Percentiles rank a stretch among this genome's conserved stretches.
Evolutionary conservation across 2,888 invertebrate species (phyloP).

Genomic region (Campoplex capitator): DNA sequence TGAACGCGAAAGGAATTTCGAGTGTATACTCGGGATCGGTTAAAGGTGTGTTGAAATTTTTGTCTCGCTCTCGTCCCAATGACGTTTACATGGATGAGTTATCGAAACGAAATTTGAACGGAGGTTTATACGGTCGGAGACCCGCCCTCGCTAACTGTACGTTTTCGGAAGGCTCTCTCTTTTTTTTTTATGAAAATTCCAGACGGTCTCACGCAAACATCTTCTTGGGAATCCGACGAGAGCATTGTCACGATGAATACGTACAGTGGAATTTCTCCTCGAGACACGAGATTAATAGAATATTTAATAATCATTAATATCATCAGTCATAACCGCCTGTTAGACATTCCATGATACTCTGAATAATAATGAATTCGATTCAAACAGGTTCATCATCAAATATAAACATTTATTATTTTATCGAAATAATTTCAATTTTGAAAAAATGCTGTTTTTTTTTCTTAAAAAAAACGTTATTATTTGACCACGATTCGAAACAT

Average conservation of each 20-base stretch:
- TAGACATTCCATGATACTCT: not conserved
- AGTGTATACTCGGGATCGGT: not conserved
- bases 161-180: not conserved
- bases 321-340: not conserved
- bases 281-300: constrained; percentile 48
- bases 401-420: not conserved
- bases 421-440: not conserved
- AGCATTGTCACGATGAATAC: constrained; percentile 34
- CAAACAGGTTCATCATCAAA: not conserved
- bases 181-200: constrained; percentile 59
- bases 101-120: constrained; percentile 21
- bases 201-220: constrained; percentile 33
- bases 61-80: not conserved
- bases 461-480: not conserved
- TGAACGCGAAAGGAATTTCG: not conserved
- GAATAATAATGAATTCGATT: not conserved
- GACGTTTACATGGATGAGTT: constrained; percentile 3
- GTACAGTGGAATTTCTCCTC: constrained; percentile 32
- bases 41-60: not conserved
- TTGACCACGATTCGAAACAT: not conserved
- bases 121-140: constrained; percentile 21
- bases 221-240: constrained; percentile 31
- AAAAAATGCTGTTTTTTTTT: not conserved
- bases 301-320: constrained; percentile 8
- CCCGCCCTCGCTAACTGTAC: constrained; percentile 7